A percentile compares a stretch with the other conserved stretches of the same genome.
Evolutionary conservation across 1,140 invertebrate species (phyloP).

Genomic region (Drosophila burlai): DNA sequence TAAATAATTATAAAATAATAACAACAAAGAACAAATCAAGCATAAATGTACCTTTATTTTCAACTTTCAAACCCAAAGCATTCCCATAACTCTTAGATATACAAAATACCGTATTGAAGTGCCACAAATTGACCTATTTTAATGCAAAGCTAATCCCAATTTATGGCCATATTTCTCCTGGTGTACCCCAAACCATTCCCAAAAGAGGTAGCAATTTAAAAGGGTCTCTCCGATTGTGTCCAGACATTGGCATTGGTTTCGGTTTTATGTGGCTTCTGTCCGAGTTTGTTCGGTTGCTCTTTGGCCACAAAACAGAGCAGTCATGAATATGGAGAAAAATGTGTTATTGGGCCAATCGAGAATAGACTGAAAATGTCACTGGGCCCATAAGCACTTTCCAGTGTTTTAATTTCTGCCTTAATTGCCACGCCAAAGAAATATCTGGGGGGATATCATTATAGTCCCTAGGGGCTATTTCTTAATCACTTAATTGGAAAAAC

Average conservation of each 20-base stretch:
- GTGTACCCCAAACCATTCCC: neutral
- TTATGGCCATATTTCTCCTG: slow-evolving; percentile 17
- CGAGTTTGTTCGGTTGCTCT: slow-evolving; percentile 1
- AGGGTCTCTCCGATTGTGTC: slow-evolving; percentile 14
- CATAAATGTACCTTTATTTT: neutral
- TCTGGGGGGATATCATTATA: neutral
- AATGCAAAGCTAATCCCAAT: slow-evolving; percentile 7
- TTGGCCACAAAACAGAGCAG: slow-evolving; percentile 24
- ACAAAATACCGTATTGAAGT: neutral
- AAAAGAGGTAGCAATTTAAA: slow-evolving; percentile 15
- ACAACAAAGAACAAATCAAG: neutral
- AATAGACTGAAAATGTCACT: slow-evolving; percentile 25
- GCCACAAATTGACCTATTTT: slow-evolving; percentile 16
- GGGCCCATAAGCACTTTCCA: neutral
- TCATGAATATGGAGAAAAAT: slow-evolving; percentile 28
- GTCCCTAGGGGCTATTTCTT: slow-evolving; percentile 21
- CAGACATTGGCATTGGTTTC: slow-evolving; percentile 44
- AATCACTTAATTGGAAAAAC: slow-evolving; percentile 47
- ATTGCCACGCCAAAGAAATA: slow-evolving; percentile 22
- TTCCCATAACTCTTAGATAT: neutral
- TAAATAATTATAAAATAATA: neutral
- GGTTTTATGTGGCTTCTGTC: slow-evolving; percentile 22
- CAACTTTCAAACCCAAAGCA: neutral
- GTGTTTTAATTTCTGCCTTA: slow-evolving; percentile 34
- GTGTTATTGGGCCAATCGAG: slow-evolving; percentile 22